Base-by-base conservation (phyloP, 2,888 invertebrate genomes). In the Parascotia fuliginaria region DNA sequence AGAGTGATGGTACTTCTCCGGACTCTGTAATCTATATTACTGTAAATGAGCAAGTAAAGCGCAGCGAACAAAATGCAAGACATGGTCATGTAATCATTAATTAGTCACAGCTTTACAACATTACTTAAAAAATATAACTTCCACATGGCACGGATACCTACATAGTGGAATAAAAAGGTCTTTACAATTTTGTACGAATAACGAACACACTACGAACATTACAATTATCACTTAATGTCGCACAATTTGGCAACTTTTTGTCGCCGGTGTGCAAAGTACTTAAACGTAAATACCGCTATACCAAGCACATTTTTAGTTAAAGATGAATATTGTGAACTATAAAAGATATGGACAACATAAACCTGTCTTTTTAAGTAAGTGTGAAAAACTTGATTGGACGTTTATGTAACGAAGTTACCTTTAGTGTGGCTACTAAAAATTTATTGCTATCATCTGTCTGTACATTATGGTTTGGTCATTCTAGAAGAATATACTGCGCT, bases 371-470 rank as follows among this genome's bases (percentile, higher is more conserved):
- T 36, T 31, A 47, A 41, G 24, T 41, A 37, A 47, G 36, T 47
- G 47, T 47, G 37, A 47, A 41, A 36, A 36, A 36, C 15, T 31
- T 47, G 31, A 47, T 46, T 41, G 47, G 22, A 34, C 9, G n/a
- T 36, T 41, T 36, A 47, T 41, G 36, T 13, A 15, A 44, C 36
- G 11, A 33, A 13, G 24, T 47, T 36, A 47, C 36, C 12, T 41
- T 33, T 41, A 11, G n/a, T 11, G 12, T n/a, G n/a, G n/a, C n/a
- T 4, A 46, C 40, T 46, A 34, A 46, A 42, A 41, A 37, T 36
- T 31, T n/a, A 41, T 47, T 47, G 24, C 22, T 13, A 34, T 14
- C 29, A 46, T 33, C 9, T 19, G 22, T 40, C 14, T 14, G 19
- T 12, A 19, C 2, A 28, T 34, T 28, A 16, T 33, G 9, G 4